Conservation (phyloP, 2,888 invertebrate genomes). For the Xestia xanthographa region DNA sequence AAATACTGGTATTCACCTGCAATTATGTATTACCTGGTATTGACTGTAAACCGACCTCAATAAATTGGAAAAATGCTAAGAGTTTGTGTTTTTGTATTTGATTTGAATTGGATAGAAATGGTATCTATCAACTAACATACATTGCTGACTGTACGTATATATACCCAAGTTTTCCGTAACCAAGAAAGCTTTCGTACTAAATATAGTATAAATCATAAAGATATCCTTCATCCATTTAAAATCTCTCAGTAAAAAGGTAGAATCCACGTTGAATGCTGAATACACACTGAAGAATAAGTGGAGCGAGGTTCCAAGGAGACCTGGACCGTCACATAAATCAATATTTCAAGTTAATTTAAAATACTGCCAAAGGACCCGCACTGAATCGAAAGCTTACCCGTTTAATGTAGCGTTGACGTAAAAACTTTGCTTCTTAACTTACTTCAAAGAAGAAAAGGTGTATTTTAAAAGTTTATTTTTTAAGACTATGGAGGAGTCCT, state of each 20-base stretch:
- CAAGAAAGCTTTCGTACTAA: background rate
- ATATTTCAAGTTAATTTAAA: conserved; percentile 79
- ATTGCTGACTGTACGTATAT: background rate
- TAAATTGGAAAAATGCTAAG: no score
- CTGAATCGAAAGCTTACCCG: conserved; percentile 75
- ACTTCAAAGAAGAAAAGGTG: background rate
- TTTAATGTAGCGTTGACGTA: conserved; percentile 69
- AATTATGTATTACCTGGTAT: no score
- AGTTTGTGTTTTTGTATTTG: background rate
- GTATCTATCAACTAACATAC: no score
- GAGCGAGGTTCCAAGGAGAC: conserved; percentile 36
- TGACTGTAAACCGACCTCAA: no score
- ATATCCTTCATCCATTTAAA: conserved; percentile 6
- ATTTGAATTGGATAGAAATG: background rate
- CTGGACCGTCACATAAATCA: conserved; percentile 72
- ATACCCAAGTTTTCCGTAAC: background rate
- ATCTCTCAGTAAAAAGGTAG: conserved; percentile 17
- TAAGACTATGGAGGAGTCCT: no score
- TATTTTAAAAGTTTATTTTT: no score
- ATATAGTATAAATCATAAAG: background rate
- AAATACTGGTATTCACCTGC: no score
- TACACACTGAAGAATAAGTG: conserved; percentile 29
- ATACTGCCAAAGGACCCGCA: conserved; percentile 74
- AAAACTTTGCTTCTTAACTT: conserved; percentile 27
- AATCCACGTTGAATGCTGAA: conserved; percentile 31